Percentiles rank a stretch among this genome's conserved stretches.
These are phyloP conservation scores for Lordiphosa fenestrarum DNA, from an alignment of 2,888 invertebrate genomes.

Conservation along the genomic window DNA sequence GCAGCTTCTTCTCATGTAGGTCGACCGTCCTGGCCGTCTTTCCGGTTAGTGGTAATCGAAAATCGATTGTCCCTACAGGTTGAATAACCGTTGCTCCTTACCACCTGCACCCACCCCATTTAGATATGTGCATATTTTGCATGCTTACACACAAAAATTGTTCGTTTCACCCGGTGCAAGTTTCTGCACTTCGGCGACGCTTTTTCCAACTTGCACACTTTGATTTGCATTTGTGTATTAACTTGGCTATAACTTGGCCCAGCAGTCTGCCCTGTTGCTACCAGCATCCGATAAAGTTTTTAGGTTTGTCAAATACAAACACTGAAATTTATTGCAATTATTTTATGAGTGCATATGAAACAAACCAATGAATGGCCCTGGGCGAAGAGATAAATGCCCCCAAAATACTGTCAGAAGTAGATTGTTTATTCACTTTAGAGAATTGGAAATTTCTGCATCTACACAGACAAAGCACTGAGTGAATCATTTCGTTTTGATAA, in stretches of 20 bases:
- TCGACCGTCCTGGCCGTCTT: slow-evolving; percentile 12
- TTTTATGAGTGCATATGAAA: slow-evolving; percentile 20
- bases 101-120: slow-evolving; percentile 24
- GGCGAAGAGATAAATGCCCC: slow-evolving; percentile 1
- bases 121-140: slow-evolving; percentile 37
- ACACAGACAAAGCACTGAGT: background rate
- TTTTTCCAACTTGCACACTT: slow-evolving; percentile 28
- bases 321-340: slow-evolving; percentile 17
- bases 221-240: slow-evolving; percentile 39
- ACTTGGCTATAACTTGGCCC: slow-evolving; percentile 5
- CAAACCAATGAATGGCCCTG: slow-evolving; percentile 5
- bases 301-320: slow-evolving; percentile 13
- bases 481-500: background rate
- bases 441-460: background rate
- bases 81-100: slow-evolving; percentile 25
- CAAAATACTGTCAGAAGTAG: slow-evolving; percentile 2
- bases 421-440: slow-evolving; percentile 1
- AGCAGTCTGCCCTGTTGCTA: background rate
- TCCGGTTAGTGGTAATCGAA: slow-evolving; percentile 46
- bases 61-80: slow-evolving; percentile 54
- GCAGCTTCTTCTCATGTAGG: slow-evolving; percentile 17
- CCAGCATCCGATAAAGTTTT: slow-evolving; percentile 8
- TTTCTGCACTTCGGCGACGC: slow-evolving; percentile 21
- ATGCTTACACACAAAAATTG: slow-evolving; percentile 17
- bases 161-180: slow-evolving; percentile 35